Evolutionary conservation across 2,888 invertebrate species (phyloP).

Genomic region (Campoplex capitator): DNA sequence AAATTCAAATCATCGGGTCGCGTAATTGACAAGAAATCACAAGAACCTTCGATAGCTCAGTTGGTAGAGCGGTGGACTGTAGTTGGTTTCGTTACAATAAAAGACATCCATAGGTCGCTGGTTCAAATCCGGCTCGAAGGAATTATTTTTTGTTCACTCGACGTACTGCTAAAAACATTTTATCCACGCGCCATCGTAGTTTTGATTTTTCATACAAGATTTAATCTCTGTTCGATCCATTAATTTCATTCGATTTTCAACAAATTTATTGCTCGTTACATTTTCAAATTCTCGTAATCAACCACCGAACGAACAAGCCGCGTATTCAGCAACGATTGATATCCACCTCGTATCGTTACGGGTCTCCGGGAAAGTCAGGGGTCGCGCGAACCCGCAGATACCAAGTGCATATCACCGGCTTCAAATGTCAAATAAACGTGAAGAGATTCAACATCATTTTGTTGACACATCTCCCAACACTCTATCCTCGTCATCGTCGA

Average conservation of each 20-base stretch:
- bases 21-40: not conserved
- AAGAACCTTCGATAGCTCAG: not conserved
- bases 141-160: slow-evolving; percentile 76
- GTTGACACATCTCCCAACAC: not conserved
- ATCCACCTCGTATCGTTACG: slow-evolving; percentile 21
- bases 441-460: not conserved
- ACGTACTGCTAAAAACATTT: not conserved
- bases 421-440: not conserved
- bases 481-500: not conserved
- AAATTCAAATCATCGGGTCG: not conserved
- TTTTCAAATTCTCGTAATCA: not conserved
- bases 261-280: not conserved
- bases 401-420: slow-evolving; percentile 29
- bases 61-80: too few species aligned
- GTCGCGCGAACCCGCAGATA: slow-evolving; percentile 39
- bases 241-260: not conserved
- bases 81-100: too few species aligned
- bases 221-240: not conserved
- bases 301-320: not conserved
- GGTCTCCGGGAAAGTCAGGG: slow-evolving; percentile 32
- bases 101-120: too few species aligned
- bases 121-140: too few species aligned
- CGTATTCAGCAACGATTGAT: not conserved
- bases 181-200: not conserved
- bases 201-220: not conserved